phyloP scores from a whole-genome alignment of 2,113 vertebrate species.

The Caranx melampygus region DNA sequence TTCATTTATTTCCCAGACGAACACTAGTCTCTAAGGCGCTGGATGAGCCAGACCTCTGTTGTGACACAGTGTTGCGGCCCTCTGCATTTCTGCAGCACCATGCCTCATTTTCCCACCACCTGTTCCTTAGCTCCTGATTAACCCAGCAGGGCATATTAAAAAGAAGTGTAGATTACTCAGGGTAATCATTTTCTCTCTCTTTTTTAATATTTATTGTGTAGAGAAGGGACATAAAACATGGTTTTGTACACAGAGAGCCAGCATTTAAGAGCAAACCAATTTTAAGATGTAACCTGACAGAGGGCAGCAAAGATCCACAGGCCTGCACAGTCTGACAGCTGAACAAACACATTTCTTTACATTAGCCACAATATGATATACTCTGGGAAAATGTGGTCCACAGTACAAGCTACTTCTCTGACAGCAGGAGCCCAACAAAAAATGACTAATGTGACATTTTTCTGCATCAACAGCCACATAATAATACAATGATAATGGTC shows the following conservation, averaged over 20 bases:
- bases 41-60: neutral
- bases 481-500: neutral
- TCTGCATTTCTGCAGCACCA: neutral
- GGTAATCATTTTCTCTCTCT: neutral
- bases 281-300: slow-evolving; percentile 45
- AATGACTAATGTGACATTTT: neutral
- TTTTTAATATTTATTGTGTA: slow-evolving; percentile 11
- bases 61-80: neutral
- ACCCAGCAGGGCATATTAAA: neutral
- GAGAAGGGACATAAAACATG: neutral
- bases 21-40: neutral
- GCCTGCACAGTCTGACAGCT: neutral
- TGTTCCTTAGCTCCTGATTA: slow-evolving; percentile 17
- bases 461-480: neutral
- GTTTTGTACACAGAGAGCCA: neutral
- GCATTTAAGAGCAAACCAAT: neutral
- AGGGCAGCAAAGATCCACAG: slow-evolving; percentile 76
- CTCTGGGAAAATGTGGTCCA: slow-evolving; percentile 17
- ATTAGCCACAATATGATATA: neutral
- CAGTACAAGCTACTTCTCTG: neutral
- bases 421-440: slow-evolving; percentile 4
- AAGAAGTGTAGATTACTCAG: neutral
- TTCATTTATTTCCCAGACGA: slow-evolving; percentile 35
- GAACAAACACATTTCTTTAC: neutral
- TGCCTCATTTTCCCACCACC: slow-evolving; percentile 11